Base-by-base conservation (phyloP, 2,113 vertebrate species). In the Pseudorhombus dupliciocellatus region DNA sequence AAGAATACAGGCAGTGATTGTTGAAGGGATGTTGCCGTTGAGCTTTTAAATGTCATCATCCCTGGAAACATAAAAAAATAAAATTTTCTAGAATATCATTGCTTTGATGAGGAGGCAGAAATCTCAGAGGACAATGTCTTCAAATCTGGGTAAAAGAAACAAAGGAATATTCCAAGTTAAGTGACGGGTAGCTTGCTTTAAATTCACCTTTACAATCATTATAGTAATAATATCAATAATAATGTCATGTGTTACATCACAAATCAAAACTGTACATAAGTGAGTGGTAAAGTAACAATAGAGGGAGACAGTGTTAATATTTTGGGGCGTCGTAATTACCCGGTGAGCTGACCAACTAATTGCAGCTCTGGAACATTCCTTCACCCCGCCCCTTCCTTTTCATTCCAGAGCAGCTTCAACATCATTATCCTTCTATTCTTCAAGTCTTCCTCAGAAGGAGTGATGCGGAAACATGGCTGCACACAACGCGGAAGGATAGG, bases 251-350 rank as follows among this genome's bases (percentile, higher is more conserved):
- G 61, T 75, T 6, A 18, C 52, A 26, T 15, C 15, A 64, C 28
- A 55, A 57, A 30, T 60, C n/a, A 70, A 54, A 66, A 62, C 7
- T 56, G 15, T 28, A 57, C 42, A 54, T 59, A 65, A 64, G 75
- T 1, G 1, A 75, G 46, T 55, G 70, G 69, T 78, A 68, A 18
- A 66, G 7, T 84, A 84, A 84, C 77, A 70, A 55, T 31, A 70
- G 57, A 25, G 8, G 53, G 48, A n/a, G 48, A 53, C 52, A 65
- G 65, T 67, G 20, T 14, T 73, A 60, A 81, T 68, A 68, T 71
- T 77, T 58, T 16, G 40, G 28, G 55, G 14, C 28, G 4, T 70
- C 7, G 60, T 73, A 80, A 73, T 76, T 74, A 71, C 28, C 4
- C 51, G 69, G 60, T 9, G 40, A 61, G 40, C 48, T 57, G 42